Conservation (phyloP, 2,888 invertebrate genomes). For the Phytoseiulus persimilis region DNA sequence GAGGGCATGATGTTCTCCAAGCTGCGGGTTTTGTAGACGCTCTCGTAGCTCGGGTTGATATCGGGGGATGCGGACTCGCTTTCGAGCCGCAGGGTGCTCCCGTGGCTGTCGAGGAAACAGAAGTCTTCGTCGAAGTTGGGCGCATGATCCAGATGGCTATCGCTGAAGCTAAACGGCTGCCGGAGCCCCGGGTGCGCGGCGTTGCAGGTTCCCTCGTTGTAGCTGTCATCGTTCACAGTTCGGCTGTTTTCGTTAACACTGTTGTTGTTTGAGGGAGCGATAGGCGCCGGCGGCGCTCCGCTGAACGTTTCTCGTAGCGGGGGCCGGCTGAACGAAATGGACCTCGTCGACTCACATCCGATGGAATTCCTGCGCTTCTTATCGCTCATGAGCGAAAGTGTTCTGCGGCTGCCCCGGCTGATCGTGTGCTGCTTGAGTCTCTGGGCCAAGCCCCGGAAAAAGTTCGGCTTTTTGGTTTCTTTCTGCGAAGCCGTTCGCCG, state of each 20-base stretch:
- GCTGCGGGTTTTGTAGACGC: constrained; percentile 15
- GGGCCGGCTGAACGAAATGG: constrained; percentile 27
- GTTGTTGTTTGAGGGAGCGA: neutral
- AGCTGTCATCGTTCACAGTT: neutral
- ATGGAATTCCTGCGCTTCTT: constrained; percentile 14
- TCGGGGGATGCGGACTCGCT: neutral
- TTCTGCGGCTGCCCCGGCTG: neutral
- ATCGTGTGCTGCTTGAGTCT: constrained; percentile 30
- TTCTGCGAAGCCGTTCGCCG: neutral
- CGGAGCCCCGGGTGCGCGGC: too few species aligned
- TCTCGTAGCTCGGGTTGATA: constrained; percentile 15
- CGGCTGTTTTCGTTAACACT: neutral
- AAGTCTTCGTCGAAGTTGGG: neutral
- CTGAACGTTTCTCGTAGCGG: constrained; percentile 9
- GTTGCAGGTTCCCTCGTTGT: too few species aligned
- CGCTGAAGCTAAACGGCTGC: constrained; percentile 19
- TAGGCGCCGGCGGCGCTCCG: constrained; percentile 1
- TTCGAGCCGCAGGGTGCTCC: neutral
- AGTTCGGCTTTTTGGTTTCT: constrained; percentile 9
- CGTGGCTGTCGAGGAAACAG: neutral
- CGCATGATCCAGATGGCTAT: constrained; percentile 16
- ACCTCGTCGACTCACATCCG: constrained; percentile 30
- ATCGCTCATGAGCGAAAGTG: constrained; percentile 5
- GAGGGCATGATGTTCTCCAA: constrained; percentile 10
- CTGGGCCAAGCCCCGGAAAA: constrained; percentile 13